Evolutionary conservation across 2,113 vertebrate species (phyloP).

Genomic region (Myiopsitta monachus): DNA sequence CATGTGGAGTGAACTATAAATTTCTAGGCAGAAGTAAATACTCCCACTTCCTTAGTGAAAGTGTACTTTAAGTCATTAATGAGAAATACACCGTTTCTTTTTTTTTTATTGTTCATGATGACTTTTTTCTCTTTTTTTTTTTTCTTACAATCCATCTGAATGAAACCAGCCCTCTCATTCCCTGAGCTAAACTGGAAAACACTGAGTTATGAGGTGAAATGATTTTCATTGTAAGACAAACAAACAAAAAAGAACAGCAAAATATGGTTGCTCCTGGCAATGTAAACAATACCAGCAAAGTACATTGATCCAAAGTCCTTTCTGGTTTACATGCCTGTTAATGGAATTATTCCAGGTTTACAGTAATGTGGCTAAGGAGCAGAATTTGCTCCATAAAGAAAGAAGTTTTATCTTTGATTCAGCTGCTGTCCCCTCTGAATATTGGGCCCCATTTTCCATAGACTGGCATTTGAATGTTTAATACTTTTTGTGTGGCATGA

Average conservation of each 20-base stretch:
- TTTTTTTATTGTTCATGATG: neutral
- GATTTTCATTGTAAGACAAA: neutral
- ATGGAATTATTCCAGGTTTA: neutral
- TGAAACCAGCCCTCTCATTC: neutral
- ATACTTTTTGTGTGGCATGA: neutral
- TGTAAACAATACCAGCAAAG: neutral
- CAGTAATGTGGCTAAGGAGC: neutral
- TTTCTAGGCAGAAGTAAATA: neutral
- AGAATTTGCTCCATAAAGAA: neutral
- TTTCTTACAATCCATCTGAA: neutral
- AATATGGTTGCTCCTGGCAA: neutral
- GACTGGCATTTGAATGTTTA: neutral
- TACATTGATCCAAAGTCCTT: conserved; percentile 35
- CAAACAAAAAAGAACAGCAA: conserved; percentile 11
- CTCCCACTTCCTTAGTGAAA: neutral
- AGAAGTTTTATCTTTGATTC: neutral
- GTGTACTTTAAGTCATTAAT: neutral
- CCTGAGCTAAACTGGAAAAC: neutral
- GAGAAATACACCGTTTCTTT: neutral
- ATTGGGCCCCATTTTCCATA: neutral
- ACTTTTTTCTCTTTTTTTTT: neutral
- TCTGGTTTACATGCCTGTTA: neutral
- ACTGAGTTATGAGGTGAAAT: neutral
- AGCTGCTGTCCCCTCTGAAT: neutral
- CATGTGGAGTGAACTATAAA: neutral